phyloP scores from a whole-genome alignment of 2,113 vertebrate species.

The Rhabdomys dilectus region DNA sequence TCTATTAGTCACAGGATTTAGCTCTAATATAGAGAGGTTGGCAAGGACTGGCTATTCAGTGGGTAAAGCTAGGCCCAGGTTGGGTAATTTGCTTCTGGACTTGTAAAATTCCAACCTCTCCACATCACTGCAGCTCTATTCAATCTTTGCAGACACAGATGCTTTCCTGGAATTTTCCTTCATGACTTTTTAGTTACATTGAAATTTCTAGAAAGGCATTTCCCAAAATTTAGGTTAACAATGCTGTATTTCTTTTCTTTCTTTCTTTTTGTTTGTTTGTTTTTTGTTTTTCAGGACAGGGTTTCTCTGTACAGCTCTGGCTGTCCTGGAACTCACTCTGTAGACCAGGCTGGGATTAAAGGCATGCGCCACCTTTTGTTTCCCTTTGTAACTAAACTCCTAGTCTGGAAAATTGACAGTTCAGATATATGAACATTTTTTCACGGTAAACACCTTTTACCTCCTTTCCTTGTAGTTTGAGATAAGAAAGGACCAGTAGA shows the following conservation, averaged over 20 bases:
- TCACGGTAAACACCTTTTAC: not conserved
- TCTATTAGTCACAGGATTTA: not conserved
- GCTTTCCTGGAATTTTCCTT: not conserved
- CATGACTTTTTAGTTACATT: not conserved
- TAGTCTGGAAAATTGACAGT: not conserved
- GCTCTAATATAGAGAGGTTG: not conserved
- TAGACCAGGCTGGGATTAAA: no score
- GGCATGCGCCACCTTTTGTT: not conserved
- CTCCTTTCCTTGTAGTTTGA: not conserved
- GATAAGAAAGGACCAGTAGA: not conserved
- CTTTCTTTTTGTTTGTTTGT: no score
- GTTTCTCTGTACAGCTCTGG: no score
- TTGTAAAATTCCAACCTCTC: not conserved
- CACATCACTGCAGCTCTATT: not conserved
- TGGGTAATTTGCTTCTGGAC: not conserved
- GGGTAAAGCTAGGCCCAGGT: not conserved
- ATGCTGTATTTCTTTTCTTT: not conserved
- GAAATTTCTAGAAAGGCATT: not conserved
- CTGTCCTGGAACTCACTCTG: no score
- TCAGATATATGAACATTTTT: not conserved
- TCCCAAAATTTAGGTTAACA: not conserved
- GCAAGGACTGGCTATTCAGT: not conserved
- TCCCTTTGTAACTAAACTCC: conserved; percentile 21
- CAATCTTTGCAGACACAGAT: not conserved
- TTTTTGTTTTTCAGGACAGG: no score